Evolutionary conservation across 2,888 invertebrate genomes (phyloP), one percentile per base, ranked within the genome.

Genomic region (Standfussiana lucernea): DNA sequence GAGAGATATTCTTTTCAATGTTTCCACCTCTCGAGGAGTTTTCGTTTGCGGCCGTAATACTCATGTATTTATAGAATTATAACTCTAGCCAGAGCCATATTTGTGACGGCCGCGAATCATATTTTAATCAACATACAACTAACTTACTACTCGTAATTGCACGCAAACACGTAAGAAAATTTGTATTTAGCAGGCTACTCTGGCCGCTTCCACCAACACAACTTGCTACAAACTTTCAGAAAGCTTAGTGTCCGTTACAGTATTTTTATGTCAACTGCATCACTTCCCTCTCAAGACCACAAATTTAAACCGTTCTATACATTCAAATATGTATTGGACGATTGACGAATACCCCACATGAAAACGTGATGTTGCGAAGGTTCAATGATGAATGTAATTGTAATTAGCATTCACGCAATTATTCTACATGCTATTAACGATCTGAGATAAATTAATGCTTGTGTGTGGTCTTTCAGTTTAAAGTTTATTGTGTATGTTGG

Each of bases 401-500:
- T 59, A 74, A 82, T 79, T 67, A 84, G 18, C 37, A 67, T 65
- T 45, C n/a, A 3, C 37, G 32, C 7, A 72, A 77, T 67, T 71
- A 80, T 77, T n/a, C 15, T 56, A 67, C 11, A 56, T 64, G 32
- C n/a, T 56, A 59, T 71, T 77, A 65, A 69, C 45, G 79, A 79
- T 72, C 13, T 53, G 15, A 53, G 24, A 65, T 50, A 53, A 40
- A 61, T 53, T n/a, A 64, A 32, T 11, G 56, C 4, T 64, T 64
- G 28, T 56, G 81, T 83, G 84, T 77, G 78, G 78, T 72, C 79
- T 69, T 69, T 37, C 21, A 69, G 53, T 64, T 18, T 42, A 65
- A 56, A 37, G 13, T 50, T 42, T 24, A 81, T 59, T 65, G 18
- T 53, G 8, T 61, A 5, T 28, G 15, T 2, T 64, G 5, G 8